Conservation (phyloP, 2,888 invertebrate genomes). For the Himalopsyche anomala region DNA sequence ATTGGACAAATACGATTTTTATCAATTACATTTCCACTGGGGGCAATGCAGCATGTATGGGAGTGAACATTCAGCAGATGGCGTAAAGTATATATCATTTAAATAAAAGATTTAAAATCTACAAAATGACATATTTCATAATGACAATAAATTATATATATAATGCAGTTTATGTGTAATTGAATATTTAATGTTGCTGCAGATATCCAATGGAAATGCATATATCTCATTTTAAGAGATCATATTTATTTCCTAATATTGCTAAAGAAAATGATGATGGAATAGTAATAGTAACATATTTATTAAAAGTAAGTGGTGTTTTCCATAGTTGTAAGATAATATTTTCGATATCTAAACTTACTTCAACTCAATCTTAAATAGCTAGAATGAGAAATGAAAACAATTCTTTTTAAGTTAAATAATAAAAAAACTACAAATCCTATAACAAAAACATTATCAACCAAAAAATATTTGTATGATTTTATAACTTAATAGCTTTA, state of each 20-base stretch:
- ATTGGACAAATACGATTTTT: slow-evolving; percentile 76
- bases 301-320: slow-evolving; percentile 74
- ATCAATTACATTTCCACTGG: slow-evolving; percentile 85
- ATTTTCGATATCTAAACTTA: neutral
- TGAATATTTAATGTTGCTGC: slow-evolving; percentile 64
- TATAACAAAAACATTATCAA: too few species aligned
- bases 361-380: too few species aligned
- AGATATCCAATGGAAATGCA: slow-evolving; percentile 82
- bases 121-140: neutral
- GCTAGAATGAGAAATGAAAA: too few species aligned
- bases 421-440: too few species aligned
- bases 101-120: neutral
- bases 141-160: neutral
- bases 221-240: slow-evolving; percentile 77
- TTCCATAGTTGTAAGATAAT: neutral
- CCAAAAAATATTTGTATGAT: too few species aligned
- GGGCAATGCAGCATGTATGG: slow-evolving; percentile 79
- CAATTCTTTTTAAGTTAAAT: too few species aligned
- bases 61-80: slow-evolving; percentile 81
- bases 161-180: slow-evolving; percentile 4
- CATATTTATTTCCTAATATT: slow-evolving; percentile 79
- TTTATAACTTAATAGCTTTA: too few species aligned
- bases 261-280: slow-evolving; percentile 79
- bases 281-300: slow-evolving; percentile 78
- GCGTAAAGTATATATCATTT: slow-evolving; percentile 68